Conservation (phyloP, 2,797 vertebrate species). For the Sarcophilus harrisii region DNA sequence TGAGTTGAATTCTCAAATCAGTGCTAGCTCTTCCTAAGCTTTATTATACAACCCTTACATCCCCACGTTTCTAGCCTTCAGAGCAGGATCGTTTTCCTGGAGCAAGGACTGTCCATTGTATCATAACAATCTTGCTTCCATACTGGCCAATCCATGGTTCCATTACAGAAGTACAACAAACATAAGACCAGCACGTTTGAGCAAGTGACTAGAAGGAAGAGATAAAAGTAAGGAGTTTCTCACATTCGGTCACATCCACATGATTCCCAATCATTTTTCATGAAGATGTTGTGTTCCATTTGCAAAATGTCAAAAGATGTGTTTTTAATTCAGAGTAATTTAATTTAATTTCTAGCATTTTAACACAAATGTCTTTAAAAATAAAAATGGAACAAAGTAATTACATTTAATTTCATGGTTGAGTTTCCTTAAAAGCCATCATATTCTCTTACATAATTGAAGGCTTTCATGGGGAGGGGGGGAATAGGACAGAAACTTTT, state of each 20-base stretch:
- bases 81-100: slow-evolving; percentile 76
- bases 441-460: slow-evolving; percentile 66
- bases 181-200: slow-evolving; percentile 76
- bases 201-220: slow-evolving; percentile 73
- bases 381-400: slow-evolving; percentile 55
- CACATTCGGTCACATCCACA: background rate
- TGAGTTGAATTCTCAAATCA: background rate
- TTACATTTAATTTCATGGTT: slow-evolving; percentile 75
- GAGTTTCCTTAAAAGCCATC: slow-evolving; percentile 68
- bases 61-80: slow-evolving; percentile 76
- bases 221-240: slow-evolving; percentile 76
- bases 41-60: slow-evolving; percentile 36
- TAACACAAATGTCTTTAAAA: slow-evolving; percentile 61
- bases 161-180: slow-evolving; percentile 75
- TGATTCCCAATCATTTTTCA: slow-evolving; percentile 45
- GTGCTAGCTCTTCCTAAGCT: slow-evolving; percentile 60
- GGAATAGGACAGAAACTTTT: slow-evolving; percentile 1
- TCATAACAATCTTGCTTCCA: slow-evolving; percentile 81
- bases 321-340: slow-evolving; percentile 75
- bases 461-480: slow-evolving; percentile 50
- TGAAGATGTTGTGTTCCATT: slow-evolving; percentile 47
- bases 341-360: slow-evolving; percentile 73
- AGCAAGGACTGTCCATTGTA: slow-evolving; percentile 80
- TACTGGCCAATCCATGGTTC: slow-evolving; percentile 77
- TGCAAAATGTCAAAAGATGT: slow-evolving; percentile 43